Conservation (phyloP, 2,888 invertebrate genomes). For the Hirtodrosophila histrioides region DNA sequence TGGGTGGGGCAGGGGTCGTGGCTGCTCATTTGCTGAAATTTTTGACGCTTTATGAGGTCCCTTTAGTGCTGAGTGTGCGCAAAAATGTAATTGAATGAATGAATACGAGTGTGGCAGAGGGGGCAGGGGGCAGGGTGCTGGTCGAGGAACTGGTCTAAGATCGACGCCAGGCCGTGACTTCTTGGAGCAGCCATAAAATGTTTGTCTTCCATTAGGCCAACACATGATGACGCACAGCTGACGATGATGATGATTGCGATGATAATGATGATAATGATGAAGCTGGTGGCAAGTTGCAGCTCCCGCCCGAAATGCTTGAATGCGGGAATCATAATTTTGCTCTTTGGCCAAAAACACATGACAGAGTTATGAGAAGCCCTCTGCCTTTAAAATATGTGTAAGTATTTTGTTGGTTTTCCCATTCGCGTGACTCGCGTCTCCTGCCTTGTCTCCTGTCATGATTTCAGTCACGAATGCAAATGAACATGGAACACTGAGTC, state of each 20-base stretch:
- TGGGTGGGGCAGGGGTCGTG: not conserved
- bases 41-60: conserved; percentile 80
- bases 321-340: conserved; percentile 44
- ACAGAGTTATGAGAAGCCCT: conserved; percentile 53
- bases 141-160: conserved; percentile 37
- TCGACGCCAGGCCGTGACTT: conserved; percentile 49
- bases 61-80: conserved; percentile 80
- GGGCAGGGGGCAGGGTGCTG: not conserved
- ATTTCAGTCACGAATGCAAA: conserved; percentile 72
- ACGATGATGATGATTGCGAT: conserved; percentile 1
- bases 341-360: conserved; percentile 35
- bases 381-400: conserved; percentile 33
- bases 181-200: conserved; percentile 64
- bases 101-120: conserved; percentile 24
- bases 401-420: conserved; percentile 17
- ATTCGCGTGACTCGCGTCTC: conserved; percentile 73
- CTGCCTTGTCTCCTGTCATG: conserved; percentile 62
- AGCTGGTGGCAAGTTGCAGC: conserved; percentile 19
- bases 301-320: conserved; percentile 41
- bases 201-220: conserved; percentile 75
- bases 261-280: conserved; percentile 6
- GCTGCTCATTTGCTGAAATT: conserved; percentile 73
- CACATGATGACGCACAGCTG: conserved; percentile 56
- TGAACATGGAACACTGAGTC: conserved; percentile 51
- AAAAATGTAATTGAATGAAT: conserved; percentile 78